Conservation (phyloP, 2,888 invertebrate species). For the Cataglyphis altisquamis region DNA sequence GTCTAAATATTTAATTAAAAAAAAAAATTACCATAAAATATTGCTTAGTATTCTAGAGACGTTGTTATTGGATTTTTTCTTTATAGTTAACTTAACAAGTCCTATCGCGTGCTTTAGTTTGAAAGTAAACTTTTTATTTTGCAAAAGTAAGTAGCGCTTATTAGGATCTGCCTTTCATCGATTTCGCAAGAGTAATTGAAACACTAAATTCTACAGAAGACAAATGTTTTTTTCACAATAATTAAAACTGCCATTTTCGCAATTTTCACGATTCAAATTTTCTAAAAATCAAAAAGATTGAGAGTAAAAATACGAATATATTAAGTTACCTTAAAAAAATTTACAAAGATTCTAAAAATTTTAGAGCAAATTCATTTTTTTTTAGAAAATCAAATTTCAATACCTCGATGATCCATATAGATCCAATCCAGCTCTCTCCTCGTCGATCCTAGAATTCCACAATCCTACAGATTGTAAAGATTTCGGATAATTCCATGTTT, state of each 20-base stretch:
- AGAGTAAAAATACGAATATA: not conserved
- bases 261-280: not conserved
- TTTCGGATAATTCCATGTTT: not conserved
- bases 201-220: not conserved
- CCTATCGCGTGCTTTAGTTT: not conserved
- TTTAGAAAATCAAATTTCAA: not conserved
- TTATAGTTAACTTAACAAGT: not conserved
- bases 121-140: slow-evolving; percentile 15
- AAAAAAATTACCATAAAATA: slow-evolving; percentile 34
- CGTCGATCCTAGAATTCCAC: not conserved
- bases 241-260: slow-evolving; percentile 7
- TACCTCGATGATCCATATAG: not conserved
- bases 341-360: not conserved
- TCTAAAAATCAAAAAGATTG: not conserved
- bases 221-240: not conserved
- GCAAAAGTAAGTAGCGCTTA: not conserved
- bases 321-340: not conserved
- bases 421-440: slow-evolving; percentile 5
- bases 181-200: slow-evolving; percentile 12
- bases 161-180: not conserved
- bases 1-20: slow-evolving; percentile 16
- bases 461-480: not conserved
- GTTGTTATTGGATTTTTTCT: not conserved
- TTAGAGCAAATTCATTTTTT: no score
- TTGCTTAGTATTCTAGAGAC: slow-evolving; percentile 19